Base-by-base conservation (phyloP, 2,888 invertebrate species). In the Timema podura region DNA sequence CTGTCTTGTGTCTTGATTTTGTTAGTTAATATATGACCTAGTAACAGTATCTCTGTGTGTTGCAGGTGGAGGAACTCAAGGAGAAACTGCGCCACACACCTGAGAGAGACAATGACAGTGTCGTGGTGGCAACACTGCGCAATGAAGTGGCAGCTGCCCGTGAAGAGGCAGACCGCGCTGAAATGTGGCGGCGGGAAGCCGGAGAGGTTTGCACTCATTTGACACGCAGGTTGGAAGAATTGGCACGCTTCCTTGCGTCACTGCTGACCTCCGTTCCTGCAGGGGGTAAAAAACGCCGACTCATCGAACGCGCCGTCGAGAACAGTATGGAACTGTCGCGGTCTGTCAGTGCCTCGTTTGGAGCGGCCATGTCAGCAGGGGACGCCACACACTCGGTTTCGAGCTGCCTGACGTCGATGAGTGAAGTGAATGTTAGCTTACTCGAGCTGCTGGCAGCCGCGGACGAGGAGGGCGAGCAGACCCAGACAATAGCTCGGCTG, bases 221-320 rank as follows among this genome's bases (percentile, higher is more conserved):
- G 61, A 86, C 87, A 45, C 83, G 82, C 6, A 83, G 89, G 49
- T 80, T 90, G 67, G 88, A 89, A 79, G 89, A 89, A 75, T 79
- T 90, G 72, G 87, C 89, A 0, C 83, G 84, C 76, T 89, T 89
- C 77, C 80, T 90, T 74, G 88, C 89, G 74, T 87, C 88, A 71
- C 79, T 90, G 49, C 79, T 89, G 45, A 85, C 85, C 69, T 75
- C 77, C 48, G 69, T 61, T 46, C 65, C 64, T 13, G 54, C 47
- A 11, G 70, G 68, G 0, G 44, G 54, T 11, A 64, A 70, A 45
- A 66, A 64, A 48, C 64, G 69, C 7, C 67, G 64, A 9, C 57
- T 73, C 45, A 57, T 72, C 5, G 67, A 65, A 46, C 66, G 66
- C 46, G 71, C 73, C 10, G 45, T 73, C 10, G 69, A 73, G 16